Evolutionary conservation across 2,113 vertebrate species (phyloP).

Genomic region (Illadopsis cleaveri): DNA sequence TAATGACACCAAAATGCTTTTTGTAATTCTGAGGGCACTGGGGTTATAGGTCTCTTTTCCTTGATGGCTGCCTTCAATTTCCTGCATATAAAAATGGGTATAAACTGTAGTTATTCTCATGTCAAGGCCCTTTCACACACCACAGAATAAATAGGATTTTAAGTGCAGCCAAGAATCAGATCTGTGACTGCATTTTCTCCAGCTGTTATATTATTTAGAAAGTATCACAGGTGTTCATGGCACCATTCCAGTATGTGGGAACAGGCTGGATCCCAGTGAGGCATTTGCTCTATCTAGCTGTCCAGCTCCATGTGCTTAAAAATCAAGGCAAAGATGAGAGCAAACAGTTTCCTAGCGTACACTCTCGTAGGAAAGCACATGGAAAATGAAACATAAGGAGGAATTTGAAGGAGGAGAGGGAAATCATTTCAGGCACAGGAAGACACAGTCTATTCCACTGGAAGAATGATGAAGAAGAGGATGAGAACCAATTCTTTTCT

Average conservation of each 20-base stretch:
- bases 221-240: slow-evolving; percentile 24
- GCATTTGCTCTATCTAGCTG: slow-evolving; percentile 30
- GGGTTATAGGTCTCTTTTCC: neutral
- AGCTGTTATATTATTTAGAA: slow-evolving; percentile 31
- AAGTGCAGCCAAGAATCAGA: neutral
- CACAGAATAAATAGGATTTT: neutral
- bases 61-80: neutral
- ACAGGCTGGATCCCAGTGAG: neutral
- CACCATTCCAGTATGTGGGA: neutral
- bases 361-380: neutral
- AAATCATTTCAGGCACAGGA: neutral
- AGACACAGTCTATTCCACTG: neutral
- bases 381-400: neutral
- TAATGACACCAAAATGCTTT: neutral
- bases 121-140: slow-evolving; percentile 12
- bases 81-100: neutral
- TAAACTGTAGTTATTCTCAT: neutral
- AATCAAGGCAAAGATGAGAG: slow-evolving; percentile 13
- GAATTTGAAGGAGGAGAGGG: slow-evolving; percentile 1
- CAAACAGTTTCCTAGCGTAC: neutral
- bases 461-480: neutral
- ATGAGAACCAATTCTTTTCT: neutral
- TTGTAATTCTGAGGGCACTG: neutral
- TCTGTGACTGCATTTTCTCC: neutral
- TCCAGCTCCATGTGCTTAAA: neutral